A percentile compares a stretch with the other conserved stretches of the same genome.
phyloP scores from a whole-genome alignment of 2,113 vertebrate species.

The Cryptotis parvus region DNA sequence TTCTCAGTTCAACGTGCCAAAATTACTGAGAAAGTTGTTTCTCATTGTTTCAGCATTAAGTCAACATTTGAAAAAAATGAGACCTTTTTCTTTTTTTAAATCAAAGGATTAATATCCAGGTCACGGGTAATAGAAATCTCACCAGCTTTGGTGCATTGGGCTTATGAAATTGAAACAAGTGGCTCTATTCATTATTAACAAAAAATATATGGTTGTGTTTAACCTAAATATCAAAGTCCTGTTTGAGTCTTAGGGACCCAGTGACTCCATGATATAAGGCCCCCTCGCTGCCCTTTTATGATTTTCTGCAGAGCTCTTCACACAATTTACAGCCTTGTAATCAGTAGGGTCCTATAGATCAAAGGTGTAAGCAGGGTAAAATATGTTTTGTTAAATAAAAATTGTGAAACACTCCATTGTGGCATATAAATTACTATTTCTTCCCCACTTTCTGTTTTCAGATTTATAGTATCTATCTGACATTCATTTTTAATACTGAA shows the following conservation, averaged over 20 bases:
- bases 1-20: constrained; percentile 57
- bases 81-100: neutral
- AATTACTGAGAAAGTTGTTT: constrained; percentile 68
- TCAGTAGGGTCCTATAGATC: constrained; percentile 74
- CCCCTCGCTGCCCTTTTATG: constrained; percentile 67
- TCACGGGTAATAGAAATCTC: constrained; percentile 66
- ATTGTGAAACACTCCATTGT: constrained; percentile 68
- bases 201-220: constrained; percentile 74
- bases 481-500: constrained; percentile 70
- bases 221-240: constrained; percentile 66
- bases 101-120: constrained; percentile 58
- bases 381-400: constrained; percentile 82
- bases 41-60: constrained; percentile 72
- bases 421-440: constrained; percentile 70
- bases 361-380: constrained; percentile 76
- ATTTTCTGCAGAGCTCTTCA: constrained; percentile 72
- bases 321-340: constrained; percentile 72
- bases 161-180: constrained; percentile 79
- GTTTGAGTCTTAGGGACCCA: constrained; percentile 61
- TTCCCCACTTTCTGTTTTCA: constrained; percentile 72
- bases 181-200: constrained; percentile 72
- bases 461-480: constrained; percentile 80
- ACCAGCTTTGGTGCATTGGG: constrained; percentile 51
- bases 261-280: constrained; percentile 71
- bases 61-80: constrained; percentile 71